phyloP scores from a whole-genome alignment of 2,113 vertebrate species.

The Dasyprocta punctata region DNA sequence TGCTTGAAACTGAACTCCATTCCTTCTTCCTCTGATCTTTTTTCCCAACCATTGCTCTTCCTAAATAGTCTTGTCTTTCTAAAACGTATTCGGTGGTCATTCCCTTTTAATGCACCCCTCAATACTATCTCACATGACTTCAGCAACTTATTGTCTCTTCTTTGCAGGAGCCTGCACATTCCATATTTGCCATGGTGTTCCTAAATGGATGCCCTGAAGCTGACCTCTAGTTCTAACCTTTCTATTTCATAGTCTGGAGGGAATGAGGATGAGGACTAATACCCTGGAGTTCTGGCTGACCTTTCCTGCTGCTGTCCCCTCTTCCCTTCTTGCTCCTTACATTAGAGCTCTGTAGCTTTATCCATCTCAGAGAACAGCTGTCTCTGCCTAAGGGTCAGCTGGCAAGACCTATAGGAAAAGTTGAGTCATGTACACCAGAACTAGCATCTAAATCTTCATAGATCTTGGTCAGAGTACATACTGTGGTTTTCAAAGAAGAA shows the following conservation, averaged over 20 bases:
- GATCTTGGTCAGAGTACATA: constrained; percentile 16
- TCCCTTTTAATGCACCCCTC: neutral
- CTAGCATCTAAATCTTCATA: neutral
- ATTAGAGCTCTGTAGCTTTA: neutral
- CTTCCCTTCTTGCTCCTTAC: neutral
- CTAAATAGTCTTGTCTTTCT: constrained; percentile 13
- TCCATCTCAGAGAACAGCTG: constrained; percentile 19
- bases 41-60: constrained; percentile 2
- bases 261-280: neutral
- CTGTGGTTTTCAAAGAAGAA: constrained; percentile 51
- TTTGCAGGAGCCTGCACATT: neutral
- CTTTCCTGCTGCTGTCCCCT: neutral
- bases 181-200: neutral
- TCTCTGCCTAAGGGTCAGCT: constrained; percentile 45
- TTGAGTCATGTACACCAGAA: constrained; percentile 51
- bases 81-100: neutral
- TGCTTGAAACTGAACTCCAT: neutral
- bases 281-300: neutral
- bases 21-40: neutral
- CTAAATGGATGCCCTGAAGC: neutral
- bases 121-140: neutral
- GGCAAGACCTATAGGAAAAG: constrained; percentile 62
- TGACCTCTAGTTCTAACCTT: neutral
- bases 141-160: neutral
- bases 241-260: neutral